A percentile compares a stretch with the other conserved stretches of the same genome.
Conservation (phyloP, 2,888 invertebrate genomes). For the Diabrotica balteata region DNA sequence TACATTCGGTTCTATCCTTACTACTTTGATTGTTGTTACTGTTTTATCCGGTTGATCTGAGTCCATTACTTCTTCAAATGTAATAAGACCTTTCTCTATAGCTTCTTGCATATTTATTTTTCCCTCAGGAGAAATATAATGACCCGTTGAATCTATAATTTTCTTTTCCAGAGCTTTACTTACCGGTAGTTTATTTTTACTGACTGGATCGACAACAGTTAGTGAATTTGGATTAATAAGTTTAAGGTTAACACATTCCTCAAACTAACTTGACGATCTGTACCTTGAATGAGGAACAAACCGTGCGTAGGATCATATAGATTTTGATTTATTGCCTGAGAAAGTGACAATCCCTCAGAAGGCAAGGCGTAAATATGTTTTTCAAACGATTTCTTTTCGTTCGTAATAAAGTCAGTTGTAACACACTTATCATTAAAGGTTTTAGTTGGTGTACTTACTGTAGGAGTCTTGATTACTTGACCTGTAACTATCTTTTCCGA, state of each 20-base stretch:
- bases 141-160: slow-evolving; percentile 79
- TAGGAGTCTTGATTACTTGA: slow-evolving; percentile 29
- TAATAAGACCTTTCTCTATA: slow-evolving; percentile 70
- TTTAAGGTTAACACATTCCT: slow-evolving; percentile 85
- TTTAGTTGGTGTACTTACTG: slow-evolving; percentile 39
- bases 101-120: slow-evolving; percentile 77
- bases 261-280: slow-evolving; percentile 85
- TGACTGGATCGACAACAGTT: slow-evolving; percentile 78
- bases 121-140: slow-evolving; percentile 68
- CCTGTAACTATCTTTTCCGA: slow-evolving; percentile 47
- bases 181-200: slow-evolving; percentile 72
- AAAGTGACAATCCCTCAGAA: slow-evolving; percentile 81
- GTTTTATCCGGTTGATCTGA: slow-evolving; percentile 66
- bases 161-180: slow-evolving; percentile 78
- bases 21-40: slow-evolving; percentile 67
- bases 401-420: slow-evolving; percentile 59
- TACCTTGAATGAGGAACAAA: slow-evolving; percentile 84
- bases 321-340: slow-evolving; percentile 82
- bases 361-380: slow-evolving; percentile 81
- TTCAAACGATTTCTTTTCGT: slow-evolving; percentile 64
- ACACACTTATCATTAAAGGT: slow-evolving; percentile 47
- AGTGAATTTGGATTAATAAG: slow-evolving; percentile 87
- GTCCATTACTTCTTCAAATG: slow-evolving; percentile 65
- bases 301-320: slow-evolving; percentile 85
- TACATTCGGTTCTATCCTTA: slow-evolving; percentile 75